Evolutionary conservation across 2,113 vertebrate genomes (phyloP).

Genomic region (Aix galericulata): DNA sequence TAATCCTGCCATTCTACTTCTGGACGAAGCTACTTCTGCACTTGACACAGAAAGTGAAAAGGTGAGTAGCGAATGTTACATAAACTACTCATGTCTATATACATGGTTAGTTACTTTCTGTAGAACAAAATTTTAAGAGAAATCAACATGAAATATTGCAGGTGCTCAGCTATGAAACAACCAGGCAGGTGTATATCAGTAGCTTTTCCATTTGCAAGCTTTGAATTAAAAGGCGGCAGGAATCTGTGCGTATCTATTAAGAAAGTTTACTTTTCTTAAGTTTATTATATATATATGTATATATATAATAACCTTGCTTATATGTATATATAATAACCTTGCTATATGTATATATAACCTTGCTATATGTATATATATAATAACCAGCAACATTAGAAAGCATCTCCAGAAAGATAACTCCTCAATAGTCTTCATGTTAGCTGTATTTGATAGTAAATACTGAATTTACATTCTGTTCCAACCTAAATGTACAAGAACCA

Average conservation of each 20-base stretch:
- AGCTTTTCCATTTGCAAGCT: background rate
- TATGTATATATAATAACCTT: too few relatives aligned
- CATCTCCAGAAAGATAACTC: background rate
- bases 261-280: background rate
- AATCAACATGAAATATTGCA: background rate
- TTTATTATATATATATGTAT: too few relatives aligned
- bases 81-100: background rate
- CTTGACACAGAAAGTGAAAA: conserved; percentile 77
- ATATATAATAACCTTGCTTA: too few relatives aligned
- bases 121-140: background rate
- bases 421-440: background rate
- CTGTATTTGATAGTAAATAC: background rate
- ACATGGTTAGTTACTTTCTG: background rate
- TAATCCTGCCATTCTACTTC: conserved; percentile 70
- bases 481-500: background rate
- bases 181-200: background rate
- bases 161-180: background rate
- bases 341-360: too few relatives aligned
- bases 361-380: background rate
- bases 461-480: background rate
- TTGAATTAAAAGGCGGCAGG: background rate
- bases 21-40: conserved; percentile 78
- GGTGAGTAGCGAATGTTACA: background rate
- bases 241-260: background rate
- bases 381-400: background rate